These are phyloP conservation scores for Portunus trituberculatus DNA, from an alignment of 1,140 invertebrate species.

Conservation along the genomic window DNA sequence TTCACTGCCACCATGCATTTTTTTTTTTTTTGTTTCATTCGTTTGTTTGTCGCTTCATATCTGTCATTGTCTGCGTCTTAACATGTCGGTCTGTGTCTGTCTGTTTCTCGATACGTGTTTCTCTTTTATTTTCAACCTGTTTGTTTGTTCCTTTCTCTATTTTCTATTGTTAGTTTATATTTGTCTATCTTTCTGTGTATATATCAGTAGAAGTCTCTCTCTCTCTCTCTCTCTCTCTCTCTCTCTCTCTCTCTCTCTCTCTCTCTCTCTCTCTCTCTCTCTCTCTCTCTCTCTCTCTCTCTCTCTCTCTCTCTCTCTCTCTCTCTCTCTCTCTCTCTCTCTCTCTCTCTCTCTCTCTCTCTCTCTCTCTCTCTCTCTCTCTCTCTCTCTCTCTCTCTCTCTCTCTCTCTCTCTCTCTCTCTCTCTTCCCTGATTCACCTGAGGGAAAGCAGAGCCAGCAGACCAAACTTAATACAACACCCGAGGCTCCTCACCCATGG, in stretches of 20 bases:
- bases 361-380: conserved; percentile 44
- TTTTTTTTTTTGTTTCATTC: too few species aligned
- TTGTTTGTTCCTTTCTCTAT: not conserved
- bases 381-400: conserved; percentile 37
- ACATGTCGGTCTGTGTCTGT: too few species aligned
- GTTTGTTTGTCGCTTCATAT: not conserved
- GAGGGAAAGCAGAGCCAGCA: too few species aligned
- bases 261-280: not conserved
- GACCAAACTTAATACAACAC: too few species aligned
- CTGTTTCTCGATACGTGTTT: not conserved
- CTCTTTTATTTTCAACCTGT: not conserved
- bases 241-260: too few species aligned
- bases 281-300: too few species aligned
- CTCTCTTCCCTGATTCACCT: not conserved
- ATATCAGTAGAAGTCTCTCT: too few species aligned
- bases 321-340: not conserved
- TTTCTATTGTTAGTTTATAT: not conserved
- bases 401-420: conserved; percentile 33
- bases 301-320: not conserved
- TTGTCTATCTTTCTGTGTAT: too few species aligned
- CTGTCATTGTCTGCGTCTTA: not conserved
- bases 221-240: too few species aligned
- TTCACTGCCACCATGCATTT: too few species aligned
- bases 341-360: not conserved
- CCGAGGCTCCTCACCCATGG: too few species aligned